Base-by-base conservation (phyloP, 2,113 vertebrate genomes). In the Hyla sarda region DNA sequence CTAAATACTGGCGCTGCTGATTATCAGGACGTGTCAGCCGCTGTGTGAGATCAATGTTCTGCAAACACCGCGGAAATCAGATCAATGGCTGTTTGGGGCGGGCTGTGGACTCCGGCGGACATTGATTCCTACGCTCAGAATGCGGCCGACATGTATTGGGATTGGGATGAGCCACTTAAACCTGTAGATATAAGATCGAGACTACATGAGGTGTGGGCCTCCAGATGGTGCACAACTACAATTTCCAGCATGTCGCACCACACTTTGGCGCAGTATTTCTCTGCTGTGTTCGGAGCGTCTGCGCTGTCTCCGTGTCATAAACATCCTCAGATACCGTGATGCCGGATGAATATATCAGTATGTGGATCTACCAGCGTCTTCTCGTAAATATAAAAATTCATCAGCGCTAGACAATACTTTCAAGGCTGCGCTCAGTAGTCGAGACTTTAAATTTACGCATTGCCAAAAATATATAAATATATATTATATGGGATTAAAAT, bases 1-100 rank as follows among this genome's bases (percentile, higher is more conserved):
- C 85, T 81, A 82, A 86, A 86, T 82, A 86, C 85, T 86, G 81
- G 52, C 73, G 85, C 78, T 86, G 85, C 78, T 86, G 85, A 86
- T 86, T 86, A 86, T 80, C 85, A 48, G 67, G 85, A 86, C 78
- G 85, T 86, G 85, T 86, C 69, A 34, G 50, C 77, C 37, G 85
- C 78, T 74, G 52, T 48, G 65, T 74, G 52, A 73, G 85, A 86
- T 86, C 85, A 82, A 86, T 86, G 85, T 86, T 74, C 77, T 81
- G 78, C 54, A 60, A 74, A 71, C 85, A n/a, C 78, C 17, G 37
- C 52, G 34, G 67, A 80, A 80, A 80, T 52, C 76, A 80, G 77
- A 86, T 86, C 85, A 86, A 86, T 86, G 78, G 76, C 50, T 81
- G 52, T 86, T 80, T 60, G 78, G 75, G 78, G 77, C 34, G 41